Evolutionary conservation across 2,797 vertebrate genomes (phyloP).

Genomic region (Alosa sapidissima): DNA sequence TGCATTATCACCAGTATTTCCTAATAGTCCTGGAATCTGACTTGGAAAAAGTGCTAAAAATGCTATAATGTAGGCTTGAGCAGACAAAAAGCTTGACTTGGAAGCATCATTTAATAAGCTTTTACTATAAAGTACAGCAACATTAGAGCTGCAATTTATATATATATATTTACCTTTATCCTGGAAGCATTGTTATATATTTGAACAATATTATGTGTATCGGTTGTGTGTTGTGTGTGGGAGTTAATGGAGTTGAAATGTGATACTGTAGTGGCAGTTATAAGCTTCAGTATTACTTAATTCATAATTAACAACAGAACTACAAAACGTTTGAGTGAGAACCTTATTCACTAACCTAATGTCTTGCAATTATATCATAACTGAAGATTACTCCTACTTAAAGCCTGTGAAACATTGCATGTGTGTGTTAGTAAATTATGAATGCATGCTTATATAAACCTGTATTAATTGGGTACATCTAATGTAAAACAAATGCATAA

Average conservation of each 20-base stretch:
- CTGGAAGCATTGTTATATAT: not conserved
- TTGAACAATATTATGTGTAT: not conserved
- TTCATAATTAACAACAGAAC: not conserved
- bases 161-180: not conserved
- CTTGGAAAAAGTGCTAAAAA: not conserved
- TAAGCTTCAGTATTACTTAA: not conserved
- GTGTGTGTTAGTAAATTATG: too few relatives aligned
- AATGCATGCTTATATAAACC: not conserved
- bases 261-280: not conserved
- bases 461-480: not conserved
- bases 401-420: not conserved
- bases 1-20: conserved; percentile 1
- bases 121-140: not conserved
- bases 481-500: too few relatives aligned
- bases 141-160: not conserved
- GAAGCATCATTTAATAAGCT: not conserved
- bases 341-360: too few relatives aligned
- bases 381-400: not conserved
- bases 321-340: not conserved
- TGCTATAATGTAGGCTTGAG: not conserved
- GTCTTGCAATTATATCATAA: too few relatives aligned
- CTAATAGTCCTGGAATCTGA: conserved; percentile 30
- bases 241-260: not conserved
- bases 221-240: not conserved
- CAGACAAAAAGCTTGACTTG: not conserved